Percentiles rank a stretch among this genome's conserved stretches.
These are phyloP conservation scores for Ligdia adustata DNA, from an alignment of 2,888 invertebrate genomes.

Conservation along the genomic window DNA sequence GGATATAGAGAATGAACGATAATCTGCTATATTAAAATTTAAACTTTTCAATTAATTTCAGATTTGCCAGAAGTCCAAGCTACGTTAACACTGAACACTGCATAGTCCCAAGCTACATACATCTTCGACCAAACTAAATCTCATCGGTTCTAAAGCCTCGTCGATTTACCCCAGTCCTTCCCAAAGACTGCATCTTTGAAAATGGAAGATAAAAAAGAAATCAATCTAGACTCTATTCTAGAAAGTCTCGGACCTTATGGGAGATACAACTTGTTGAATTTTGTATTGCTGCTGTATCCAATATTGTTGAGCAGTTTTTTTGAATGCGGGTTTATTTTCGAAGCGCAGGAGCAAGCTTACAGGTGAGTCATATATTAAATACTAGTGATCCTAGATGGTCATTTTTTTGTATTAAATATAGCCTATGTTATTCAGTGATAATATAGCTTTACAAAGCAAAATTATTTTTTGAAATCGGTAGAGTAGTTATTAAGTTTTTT, in stretches of 20 bases:
- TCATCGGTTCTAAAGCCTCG: neutral
- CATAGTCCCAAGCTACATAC: too few relatives aligned
- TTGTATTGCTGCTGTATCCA: slow-evolving; percentile 69
- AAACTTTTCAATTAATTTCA: slow-evolving; percentile 50
- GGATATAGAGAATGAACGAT: too few relatives aligned
- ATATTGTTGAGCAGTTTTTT: slow-evolving; percentile 73
- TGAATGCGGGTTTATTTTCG: slow-evolving; percentile 77
- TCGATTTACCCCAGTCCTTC: slow-evolving; percentile 3
- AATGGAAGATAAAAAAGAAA: slow-evolving; percentile 74
- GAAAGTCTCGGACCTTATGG: slow-evolving; percentile 76
- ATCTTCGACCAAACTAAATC: slow-evolving; percentile 11
- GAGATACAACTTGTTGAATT: slow-evolving; percentile 73
- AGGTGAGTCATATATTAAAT: too few relatives aligned
- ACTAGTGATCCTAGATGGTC: too few relatives aligned
- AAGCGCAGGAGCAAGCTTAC: slow-evolving; percentile 68
- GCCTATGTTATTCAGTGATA: too few relatives aligned
- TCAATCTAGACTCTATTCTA: slow-evolving; percentile 74
- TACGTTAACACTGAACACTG: too few relatives aligned
- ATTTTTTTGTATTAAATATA: too few relatives aligned
- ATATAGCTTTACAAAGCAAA: too few relatives aligned
- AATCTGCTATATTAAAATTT: too few relatives aligned
- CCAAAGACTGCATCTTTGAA: slow-evolving; percentile 30
- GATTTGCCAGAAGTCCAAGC: slow-evolving; percentile 32
- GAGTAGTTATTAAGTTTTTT: too few relatives aligned
- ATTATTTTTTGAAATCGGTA: too few relatives aligned